phyloP scores from a whole-genome alignment of 1,140 invertebrate species.

The Trichonephila clavipes region DNA sequence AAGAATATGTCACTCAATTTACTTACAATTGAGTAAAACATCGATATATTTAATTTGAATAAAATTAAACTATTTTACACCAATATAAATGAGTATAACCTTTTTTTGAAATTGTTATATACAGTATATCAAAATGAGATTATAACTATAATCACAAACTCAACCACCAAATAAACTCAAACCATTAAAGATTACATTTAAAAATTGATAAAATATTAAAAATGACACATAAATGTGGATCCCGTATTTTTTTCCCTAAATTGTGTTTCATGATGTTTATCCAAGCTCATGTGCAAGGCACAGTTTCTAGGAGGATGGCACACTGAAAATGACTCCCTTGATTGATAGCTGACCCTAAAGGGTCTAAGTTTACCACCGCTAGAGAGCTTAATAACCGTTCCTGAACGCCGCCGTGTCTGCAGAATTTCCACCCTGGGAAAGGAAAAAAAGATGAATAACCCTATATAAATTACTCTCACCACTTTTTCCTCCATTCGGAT shows the following conservation, averaged over 20 bases:
- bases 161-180: no score
- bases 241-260: neutral
- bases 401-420: neutral
- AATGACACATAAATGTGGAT: neutral
- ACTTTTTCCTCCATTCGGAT: slow-evolving; percentile 18
- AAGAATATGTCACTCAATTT: no score
- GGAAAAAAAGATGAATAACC: neutral
- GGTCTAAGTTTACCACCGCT: slow-evolving; percentile 29
- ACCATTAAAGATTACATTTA: no score
- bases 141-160: no score
- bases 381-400: slow-evolving; percentile 17
- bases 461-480: slow-evolving; percentile 50
- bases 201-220: neutral
- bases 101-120: no score
- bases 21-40: no score
- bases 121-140: no score
- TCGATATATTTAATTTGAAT: no score
- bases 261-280: neutral
- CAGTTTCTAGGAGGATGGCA: neutral
- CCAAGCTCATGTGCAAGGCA: neutral
- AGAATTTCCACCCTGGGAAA: slow-evolving; percentile 3
- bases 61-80: no score
- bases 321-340: neutral
- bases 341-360: slow-evolving; percentile 35
- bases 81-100: no score